A percentile compares a stretch with the other conserved stretches of the same genome.
Conservation (phyloP, 2,113 vertebrate species). For the Thamnophis sirtalis region DNA sequence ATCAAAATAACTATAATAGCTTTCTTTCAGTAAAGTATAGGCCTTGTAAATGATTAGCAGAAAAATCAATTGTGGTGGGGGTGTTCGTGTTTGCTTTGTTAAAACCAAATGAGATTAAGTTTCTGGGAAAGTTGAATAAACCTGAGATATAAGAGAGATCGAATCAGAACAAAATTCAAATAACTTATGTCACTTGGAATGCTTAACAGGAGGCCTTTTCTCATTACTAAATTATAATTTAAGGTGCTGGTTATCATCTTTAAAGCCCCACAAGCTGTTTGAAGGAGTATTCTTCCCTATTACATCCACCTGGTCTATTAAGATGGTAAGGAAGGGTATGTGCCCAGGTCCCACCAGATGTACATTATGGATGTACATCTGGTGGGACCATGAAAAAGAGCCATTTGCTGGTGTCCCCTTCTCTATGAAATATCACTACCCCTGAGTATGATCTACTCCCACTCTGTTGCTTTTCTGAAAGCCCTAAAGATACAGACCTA, state of each 20-base stretch:
- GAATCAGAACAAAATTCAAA: neutral
- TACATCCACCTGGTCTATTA: neutral
- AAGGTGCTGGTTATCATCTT: neutral
- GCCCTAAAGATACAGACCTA: neutral
- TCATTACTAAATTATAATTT: neutral
- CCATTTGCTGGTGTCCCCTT: neutral
- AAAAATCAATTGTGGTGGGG: conserved; percentile 43
- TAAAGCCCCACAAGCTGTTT: neutral
- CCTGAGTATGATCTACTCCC: neutral
- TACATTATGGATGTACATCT: no score
- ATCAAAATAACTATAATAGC: conserved; percentile 46
- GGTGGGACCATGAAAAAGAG: neutral
- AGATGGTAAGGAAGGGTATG: no score
- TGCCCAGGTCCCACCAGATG: no score
- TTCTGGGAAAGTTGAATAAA: neutral
- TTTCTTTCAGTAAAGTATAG: conserved; percentile 46
- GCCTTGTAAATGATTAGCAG: conserved; percentile 34
- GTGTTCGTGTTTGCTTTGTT: conserved; percentile 50
- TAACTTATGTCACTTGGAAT: neutral
- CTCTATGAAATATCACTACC: neutral
- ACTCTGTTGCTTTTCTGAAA: neutral
- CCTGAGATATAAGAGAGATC: neutral
- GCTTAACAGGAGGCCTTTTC: neutral
- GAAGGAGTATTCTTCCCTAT: neutral
- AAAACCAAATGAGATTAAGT: neutral